Percentiles rank a stretch among this genome's conserved stretches.
phyloP scores from a whole-genome alignment of 2,888 invertebrate genomes.

The Erynnis tages region DNA sequence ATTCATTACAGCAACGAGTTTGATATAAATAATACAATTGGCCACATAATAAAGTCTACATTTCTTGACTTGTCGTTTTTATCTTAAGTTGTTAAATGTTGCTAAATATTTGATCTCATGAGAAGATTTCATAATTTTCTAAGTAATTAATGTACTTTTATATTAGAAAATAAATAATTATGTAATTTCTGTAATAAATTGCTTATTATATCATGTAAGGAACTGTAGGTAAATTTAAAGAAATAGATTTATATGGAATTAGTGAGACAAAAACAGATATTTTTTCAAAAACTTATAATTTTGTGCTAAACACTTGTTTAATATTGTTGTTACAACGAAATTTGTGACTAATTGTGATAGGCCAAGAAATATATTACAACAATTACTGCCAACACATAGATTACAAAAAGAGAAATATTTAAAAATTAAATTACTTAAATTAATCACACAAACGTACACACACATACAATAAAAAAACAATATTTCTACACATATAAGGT shows the following conservation, averaged over 20 bases:
- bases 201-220: constrained; percentile 1
- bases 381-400: constrained; percentile 1
- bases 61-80: background rate
- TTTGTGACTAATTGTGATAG: constrained; percentile 18
- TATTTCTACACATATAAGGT: constrained; percentile 56
- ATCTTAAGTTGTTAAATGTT: background rate
- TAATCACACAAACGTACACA: constrained; percentile 48
- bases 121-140: background rate
- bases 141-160: background rate
- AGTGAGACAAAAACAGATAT: too few relatives aligned
- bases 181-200: constrained; percentile 4
- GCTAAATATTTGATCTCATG: constrained; percentile 6
- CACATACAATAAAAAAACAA: constrained; percentile 57
- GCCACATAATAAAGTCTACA: constrained; percentile 5
- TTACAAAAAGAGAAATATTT: constrained; percentile 4
- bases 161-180: constrained; percentile 7
- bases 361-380: constrained; percentile 28
- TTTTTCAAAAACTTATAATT: too few relatives aligned
- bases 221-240: too few relatives aligned
- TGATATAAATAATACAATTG: constrained; percentile 23
- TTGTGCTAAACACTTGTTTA: constrained; percentile 7
- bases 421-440: constrained; percentile 41
- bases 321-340: constrained; percentile 1
- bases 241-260: too few relatives aligned
- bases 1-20: constrained; percentile 15